Percentiles rank a stretch among this genome's conserved stretches.
Conservation (phyloP, 2,888 invertebrate genomes). For the Scaptomyza polygonia region DNA sequence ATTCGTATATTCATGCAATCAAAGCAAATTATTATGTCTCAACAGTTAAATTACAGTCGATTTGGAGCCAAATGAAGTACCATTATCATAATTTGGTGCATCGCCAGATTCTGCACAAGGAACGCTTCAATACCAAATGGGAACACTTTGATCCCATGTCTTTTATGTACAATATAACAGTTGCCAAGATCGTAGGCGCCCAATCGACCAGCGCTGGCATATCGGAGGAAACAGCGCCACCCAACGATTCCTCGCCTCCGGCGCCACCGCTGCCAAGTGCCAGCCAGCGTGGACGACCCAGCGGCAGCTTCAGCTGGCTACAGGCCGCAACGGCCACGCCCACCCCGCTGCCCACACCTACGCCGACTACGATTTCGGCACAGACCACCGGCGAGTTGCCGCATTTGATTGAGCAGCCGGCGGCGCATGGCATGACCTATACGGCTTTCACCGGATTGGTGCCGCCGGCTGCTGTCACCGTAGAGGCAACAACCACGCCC, state of each 20-base stretch:
- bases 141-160: constrained; percentile 83
- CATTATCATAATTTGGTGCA: constrained; percentile 82
- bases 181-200: constrained; percentile 81
- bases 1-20: background rate
- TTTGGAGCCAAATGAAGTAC: constrained; percentile 83
- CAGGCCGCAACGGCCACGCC: constrained; percentile 48
- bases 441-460: constrained; percentile 81
- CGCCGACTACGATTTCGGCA: constrained; percentile 3
- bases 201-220: constrained; percentile 39
- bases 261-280: constrained; percentile 62
- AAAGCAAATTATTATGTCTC: too few species aligned
- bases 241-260: constrained; percentile 27
- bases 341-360: constrained; percentile 22
- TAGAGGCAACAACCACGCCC: constrained; percentile 75
- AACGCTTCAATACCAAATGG: constrained; percentile 82
- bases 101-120: constrained; percentile 81
- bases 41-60: constrained; percentile 79
- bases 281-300: constrained; percentile 79
- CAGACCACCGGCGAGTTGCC: constrained; percentile 47
- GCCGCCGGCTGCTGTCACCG: constrained; percentile 80
- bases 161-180: constrained; percentile 82
- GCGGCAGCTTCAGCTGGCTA: constrained; percentile 81
- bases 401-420: constrained; percentile 51
- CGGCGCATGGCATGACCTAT: constrained; percentile 47
- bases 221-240: constrained; percentile 14